These are phyloP conservation scores for Formica selysi DNA, from an alignment of 1,140 invertebrate species.

Conservation along the genomic window DNA sequence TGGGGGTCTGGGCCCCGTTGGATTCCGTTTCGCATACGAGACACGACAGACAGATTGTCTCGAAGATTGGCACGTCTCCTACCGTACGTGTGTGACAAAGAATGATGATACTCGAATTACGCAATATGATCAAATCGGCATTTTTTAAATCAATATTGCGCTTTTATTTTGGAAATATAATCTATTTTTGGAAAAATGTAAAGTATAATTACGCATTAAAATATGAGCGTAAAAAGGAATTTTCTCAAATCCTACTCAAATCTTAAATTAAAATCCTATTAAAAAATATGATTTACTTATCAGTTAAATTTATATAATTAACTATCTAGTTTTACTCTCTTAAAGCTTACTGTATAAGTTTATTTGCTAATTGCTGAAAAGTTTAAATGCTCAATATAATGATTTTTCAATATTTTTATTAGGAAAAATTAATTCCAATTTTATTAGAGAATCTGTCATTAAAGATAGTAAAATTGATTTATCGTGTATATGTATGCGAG, in stretches of 20 bases:
- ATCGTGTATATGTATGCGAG: not conserved
- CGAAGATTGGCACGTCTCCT: slow-evolving; percentile 50
- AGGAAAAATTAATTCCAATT: not conserved
- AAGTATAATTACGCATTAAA: not conserved
- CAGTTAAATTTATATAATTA: no score
- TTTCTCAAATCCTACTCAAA: not conserved
- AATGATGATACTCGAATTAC: not conserved
- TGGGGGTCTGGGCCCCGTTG: slow-evolving; percentile 37
- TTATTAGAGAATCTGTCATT: not conserved
- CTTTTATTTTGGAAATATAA: no score
- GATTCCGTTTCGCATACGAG: slow-evolving; percentile 4
- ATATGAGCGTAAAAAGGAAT: not conserved
- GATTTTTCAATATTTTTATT: not conserved
- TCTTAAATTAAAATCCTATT: not conserved
- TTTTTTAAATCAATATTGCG: not conserved
- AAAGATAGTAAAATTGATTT: not conserved
- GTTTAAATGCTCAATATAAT: no score
- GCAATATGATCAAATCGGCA: not conserved
- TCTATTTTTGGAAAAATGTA: not conserved
- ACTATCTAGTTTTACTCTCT: no score
- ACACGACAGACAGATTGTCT: not conserved
- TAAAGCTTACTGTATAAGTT: not conserved
- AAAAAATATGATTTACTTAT: no score
- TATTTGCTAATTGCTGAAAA: not conserved
- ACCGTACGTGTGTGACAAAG: not conserved